Evolutionary conservation across 2,888 invertebrate genomes (phyloP).

Genomic region (Drosophila formosana): DNA sequence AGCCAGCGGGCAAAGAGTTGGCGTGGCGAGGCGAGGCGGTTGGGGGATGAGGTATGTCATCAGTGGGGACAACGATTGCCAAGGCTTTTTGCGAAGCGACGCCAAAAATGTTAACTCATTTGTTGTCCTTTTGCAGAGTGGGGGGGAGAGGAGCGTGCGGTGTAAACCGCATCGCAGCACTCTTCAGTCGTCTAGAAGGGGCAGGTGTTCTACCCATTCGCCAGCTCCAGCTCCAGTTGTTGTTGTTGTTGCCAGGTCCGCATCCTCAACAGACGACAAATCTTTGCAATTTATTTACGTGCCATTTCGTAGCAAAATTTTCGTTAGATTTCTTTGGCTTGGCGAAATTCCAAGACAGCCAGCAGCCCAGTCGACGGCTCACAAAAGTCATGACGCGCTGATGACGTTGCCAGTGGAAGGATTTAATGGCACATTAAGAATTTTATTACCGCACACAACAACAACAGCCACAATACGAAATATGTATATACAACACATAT

Average conservation of each 20-base stretch:
- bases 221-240: background rate
- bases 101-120: slow-evolving; percentile 76
- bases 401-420: slow-evolving; percentile 80
- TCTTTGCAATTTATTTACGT: slow-evolving; percentile 81
- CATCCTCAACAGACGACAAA: slow-evolving; percentile 70
- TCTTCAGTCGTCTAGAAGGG: slow-evolving; percentile 9
- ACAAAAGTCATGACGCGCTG: slow-evolving; percentile 78
- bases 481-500: slow-evolving; percentile 18
- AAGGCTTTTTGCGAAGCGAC: slow-evolving; percentile 50
- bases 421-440: slow-evolving; percentile 85
- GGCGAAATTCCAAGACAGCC: slow-evolving; percentile 75
- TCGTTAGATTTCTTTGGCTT: slow-evolving; percentile 74
- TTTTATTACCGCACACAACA: slow-evolving; percentile 82
- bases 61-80: slow-evolving; percentile 56
- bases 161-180: slow-evolving; percentile 20
- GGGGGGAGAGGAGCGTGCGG: background rate
- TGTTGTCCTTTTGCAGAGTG: slow-evolving; percentile 65
- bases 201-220: slow-evolving; percentile 21
- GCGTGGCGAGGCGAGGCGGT: background rate
- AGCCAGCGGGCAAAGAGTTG: slow-evolving; percentile 24
- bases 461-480: slow-evolving; percentile 27
- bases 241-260: slow-evolving; percentile 40
- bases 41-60: slow-evolving; percentile 21
- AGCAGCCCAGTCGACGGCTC: slow-evolving; percentile 45
- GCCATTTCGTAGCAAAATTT: slow-evolving; percentile 77